These are phyloP conservation scores for Germaria angustata DNA, from an alignment of 2,888 invertebrate genomes.

Conservation along the genomic window DNA sequence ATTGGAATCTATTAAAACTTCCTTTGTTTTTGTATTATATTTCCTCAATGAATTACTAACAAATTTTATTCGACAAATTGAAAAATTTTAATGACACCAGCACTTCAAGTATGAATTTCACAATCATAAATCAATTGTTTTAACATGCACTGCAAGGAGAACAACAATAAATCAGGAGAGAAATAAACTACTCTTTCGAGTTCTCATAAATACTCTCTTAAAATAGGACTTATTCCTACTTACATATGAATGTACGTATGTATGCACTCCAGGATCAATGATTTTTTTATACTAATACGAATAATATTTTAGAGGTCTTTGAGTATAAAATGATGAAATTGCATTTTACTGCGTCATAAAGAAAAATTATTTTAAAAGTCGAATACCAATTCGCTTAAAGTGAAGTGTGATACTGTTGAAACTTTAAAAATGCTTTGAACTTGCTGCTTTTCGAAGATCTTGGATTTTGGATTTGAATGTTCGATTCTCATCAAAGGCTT, in stretches of 20 bases:
- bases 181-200: not conserved
- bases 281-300: too few relatives aligned
- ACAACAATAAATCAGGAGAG: not conserved
- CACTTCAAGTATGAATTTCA: constrained; percentile 49
- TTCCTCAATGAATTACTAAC: not conserved
- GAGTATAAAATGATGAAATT: not conserved
- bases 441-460: too few relatives aligned
- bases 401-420: too few relatives aligned
- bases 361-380: too few relatives aligned
- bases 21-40: constrained; percentile 16
- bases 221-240: not conserved
- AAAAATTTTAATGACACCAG: constrained; percentile 21
- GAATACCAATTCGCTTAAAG: too few relatives aligned
- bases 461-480: too few relatives aligned
- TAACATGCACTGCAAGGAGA: not conserved
- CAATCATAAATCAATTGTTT: constrained; percentile 14
- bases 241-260: too few relatives aligned
- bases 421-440: too few relatives aligned
- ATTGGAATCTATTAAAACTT: constrained; percentile 54
- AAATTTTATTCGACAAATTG: constrained; percentile 13
- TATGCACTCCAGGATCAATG: too few relatives aligned
- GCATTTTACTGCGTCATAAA: not conserved
- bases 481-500: too few relatives aligned
- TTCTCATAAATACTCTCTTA: not conserved
- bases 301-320: too few relatives aligned